Evolutionary conservation across 2,888 invertebrate species (phyloP).

Genomic region (Entomobrya proxima): DNA sequence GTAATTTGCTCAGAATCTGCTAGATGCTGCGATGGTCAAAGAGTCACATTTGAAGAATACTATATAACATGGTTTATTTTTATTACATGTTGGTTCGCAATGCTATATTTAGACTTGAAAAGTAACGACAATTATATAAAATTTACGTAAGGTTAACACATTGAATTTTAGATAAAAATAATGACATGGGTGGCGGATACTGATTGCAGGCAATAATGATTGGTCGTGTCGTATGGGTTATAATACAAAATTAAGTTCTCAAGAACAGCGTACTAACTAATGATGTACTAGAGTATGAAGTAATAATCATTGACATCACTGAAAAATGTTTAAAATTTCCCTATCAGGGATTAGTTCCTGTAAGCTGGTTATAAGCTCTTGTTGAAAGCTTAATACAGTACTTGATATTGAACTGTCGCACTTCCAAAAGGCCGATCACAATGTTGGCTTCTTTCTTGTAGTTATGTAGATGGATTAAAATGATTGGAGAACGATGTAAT

Average conservation of each 20-base stretch:
- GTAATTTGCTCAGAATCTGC: slow-evolving; percentile 12
- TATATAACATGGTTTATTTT: too few relatives aligned
- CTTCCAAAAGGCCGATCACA: background rate
- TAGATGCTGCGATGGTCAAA: slow-evolving; percentile 43
- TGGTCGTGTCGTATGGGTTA: too few relatives aligned
- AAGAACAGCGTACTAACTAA: background rate
- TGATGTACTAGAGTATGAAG: background rate
- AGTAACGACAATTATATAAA: too few relatives aligned
- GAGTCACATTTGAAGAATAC: background rate
- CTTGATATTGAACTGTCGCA: background rate
- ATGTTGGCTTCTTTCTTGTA: background rate
- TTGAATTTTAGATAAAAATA: too few relatives aligned
- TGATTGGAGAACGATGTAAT: slow-evolving; percentile 32
- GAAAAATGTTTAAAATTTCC: slow-evolving; percentile 45
- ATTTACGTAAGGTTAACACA: too few relatives aligned
- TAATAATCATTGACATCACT: slow-evolving; percentile 31
- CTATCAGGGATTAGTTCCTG: slow-evolving; percentile 32
- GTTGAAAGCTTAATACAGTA: slow-evolving; percentile 5
- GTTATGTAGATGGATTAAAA: background rate
- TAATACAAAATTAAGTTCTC: background rate
- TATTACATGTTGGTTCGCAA: too few relatives aligned
- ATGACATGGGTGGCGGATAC: too few relatives aligned
- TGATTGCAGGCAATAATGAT: too few relatives aligned
- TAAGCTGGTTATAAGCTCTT: background rate
- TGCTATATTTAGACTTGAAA: too few relatives aligned